These are phyloP conservation scores for Fopius arisanus DNA, from an alignment of 1,140 invertebrate species.

Conservation along the genomic window DNA sequence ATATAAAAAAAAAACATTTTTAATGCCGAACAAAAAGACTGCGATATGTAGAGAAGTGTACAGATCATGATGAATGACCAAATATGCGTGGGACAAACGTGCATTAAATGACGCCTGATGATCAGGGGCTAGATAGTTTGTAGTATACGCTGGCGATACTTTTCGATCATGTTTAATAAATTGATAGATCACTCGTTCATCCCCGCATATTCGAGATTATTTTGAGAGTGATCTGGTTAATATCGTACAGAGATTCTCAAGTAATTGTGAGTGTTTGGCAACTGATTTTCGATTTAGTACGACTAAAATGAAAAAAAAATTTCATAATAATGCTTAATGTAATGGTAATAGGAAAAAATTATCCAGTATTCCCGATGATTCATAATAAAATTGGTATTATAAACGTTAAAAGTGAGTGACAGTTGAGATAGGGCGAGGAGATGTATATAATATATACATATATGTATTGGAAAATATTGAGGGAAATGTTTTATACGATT, in stretches of 20 bases:
- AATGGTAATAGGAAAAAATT: constrained; percentile 37
- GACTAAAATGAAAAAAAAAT: not conserved
- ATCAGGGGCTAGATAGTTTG: constrained; percentile 42
- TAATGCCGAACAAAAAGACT: constrained; percentile 5
- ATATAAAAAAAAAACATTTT: constrained; percentile 5
- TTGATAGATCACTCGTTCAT: constrained; percentile 19
- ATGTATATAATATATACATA: constrained; percentile 29
- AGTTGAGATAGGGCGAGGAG: constrained; percentile 17
- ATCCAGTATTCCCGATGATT: constrained; percentile 49
- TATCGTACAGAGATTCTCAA: not conserved
- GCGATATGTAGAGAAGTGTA: not conserved
- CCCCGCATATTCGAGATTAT: constrained; percentile 14
- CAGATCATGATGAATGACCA: not conserved
- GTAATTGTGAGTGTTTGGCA: not conserved
- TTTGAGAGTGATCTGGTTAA: constrained; percentile 1
- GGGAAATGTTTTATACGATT: not conserved
- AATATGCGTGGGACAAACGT: not conserved
- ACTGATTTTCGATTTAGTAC: not conserved
- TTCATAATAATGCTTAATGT: constrained; percentile 35
- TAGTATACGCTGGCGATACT: constrained; percentile 39
- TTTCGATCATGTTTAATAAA: constrained; percentile 7
- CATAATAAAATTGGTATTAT: constrained; percentile 48
- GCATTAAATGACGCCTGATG: not conserved
- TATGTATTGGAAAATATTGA: not conserved
- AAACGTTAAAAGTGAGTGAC: constrained; percentile 33